Evolutionary conservation across 1,140 invertebrate genomes (phyloP).

Genomic region (Ericerus pela): DNA sequence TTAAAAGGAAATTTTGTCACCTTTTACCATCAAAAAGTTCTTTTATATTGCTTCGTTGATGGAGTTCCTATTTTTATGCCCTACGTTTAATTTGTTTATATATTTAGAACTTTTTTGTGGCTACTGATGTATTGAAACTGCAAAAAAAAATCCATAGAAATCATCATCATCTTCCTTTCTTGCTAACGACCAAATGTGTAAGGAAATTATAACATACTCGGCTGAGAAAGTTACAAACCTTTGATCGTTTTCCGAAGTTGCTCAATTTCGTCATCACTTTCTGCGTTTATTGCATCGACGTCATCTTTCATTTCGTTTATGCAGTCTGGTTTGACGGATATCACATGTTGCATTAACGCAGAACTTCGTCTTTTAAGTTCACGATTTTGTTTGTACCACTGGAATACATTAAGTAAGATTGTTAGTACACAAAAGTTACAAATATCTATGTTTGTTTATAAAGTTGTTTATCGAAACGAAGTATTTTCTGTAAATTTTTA

Average conservation of each 20-base stretch:
- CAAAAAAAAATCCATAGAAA: not conserved
- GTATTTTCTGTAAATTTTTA: too few relatives aligned
- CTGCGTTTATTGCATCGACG: slow-evolving; percentile 36
- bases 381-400: slow-evolving; percentile 61
- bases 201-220: not conserved
- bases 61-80: too few relatives aligned
- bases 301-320: slow-evolving; percentile 24
- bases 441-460: too few relatives aligned
- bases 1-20: too few relatives aligned
- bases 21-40: too few relatives aligned
- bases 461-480: too few relatives aligned
- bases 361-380: slow-evolving; percentile 48
- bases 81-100: not conserved
- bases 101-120: not conserved
- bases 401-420: slow-evolving; percentile 25
- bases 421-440: too few relatives aligned
- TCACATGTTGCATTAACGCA: slow-evolving; percentile 39
- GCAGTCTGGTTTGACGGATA: slow-evolving; percentile 19
- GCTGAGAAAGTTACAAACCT: slow-evolving; percentile 25
- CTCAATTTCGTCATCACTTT: slow-evolving; percentile 43
- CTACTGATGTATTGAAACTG: not conserved
- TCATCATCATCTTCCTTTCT: too few relatives aligned
- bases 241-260: slow-evolving; percentile 46
- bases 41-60: too few relatives aligned
- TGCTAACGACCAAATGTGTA: too few relatives aligned